These are phyloP conservation scores for Hyaena hyaena DNA, from an alignment of 2,113 vertebrate genomes.

Conservation along the genomic window DNA sequence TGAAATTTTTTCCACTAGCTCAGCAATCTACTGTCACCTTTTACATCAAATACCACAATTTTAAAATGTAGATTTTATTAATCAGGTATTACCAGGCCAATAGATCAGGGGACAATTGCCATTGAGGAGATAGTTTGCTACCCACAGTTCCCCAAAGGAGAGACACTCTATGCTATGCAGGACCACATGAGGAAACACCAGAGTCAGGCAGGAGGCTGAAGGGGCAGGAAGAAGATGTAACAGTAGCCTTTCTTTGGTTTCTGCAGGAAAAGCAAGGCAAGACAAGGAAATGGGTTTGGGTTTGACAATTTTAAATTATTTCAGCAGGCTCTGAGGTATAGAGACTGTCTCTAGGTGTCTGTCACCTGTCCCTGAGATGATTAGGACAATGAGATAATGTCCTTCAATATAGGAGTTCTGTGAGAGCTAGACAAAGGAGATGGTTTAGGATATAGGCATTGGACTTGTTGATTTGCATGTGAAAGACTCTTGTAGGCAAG, in stretches of 20 bases:
- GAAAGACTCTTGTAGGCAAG: background rate
- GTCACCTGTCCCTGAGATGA: background rate
- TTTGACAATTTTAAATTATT: background rate
- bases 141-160: background rate
- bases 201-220: background rate
- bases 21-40: background rate
- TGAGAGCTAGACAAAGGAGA: background rate
- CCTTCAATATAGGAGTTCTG: fast-evolving
- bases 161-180: background rate
- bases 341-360: background rate
- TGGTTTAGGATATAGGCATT: background rate
- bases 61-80: slow-evolving; percentile 21
- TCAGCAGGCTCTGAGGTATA: background rate
- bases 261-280: background rate
- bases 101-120: background rate
- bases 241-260: background rate
- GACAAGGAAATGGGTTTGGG: background rate
- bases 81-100: background rate
- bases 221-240: background rate
- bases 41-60: background rate
- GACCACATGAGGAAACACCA: fast-evolving
- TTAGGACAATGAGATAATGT: background rate
- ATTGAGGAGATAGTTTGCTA: background rate
- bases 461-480: background rate
- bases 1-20: background rate